Evolutionary conservation across 2,113 vertebrate genomes (phyloP).

Genomic region (Craseonycteris thonglongyai): DNA sequence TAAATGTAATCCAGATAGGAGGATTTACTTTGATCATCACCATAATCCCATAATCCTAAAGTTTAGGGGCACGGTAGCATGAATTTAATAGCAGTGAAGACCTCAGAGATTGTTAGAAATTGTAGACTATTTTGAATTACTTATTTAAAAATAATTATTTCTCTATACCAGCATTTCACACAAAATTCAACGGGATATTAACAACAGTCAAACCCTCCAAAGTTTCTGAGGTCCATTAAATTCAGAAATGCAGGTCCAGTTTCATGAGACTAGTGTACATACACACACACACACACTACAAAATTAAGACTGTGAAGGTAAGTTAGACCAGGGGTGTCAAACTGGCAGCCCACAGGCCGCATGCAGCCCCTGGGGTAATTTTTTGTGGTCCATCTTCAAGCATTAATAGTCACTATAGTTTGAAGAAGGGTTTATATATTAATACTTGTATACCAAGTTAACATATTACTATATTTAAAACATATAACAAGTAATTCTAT

Average conservation of each 20-base stretch:
- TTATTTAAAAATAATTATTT: slow-evolving; percentile 43
- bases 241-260: neutral
- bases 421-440: neutral
- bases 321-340: too few species aligned
- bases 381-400: neutral
- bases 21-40: neutral
- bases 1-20: slow-evolving; percentile 7
- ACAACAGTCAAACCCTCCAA: neutral
- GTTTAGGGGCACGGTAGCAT: neutral
- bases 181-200: neutral
- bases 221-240: neutral
- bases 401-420: neutral
- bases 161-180: neutral
- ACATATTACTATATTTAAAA: neutral
- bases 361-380: too few species aligned
- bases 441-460: neutral
- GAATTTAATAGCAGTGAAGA: neutral
- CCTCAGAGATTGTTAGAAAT: neutral
- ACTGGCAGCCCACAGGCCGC: too few species aligned
- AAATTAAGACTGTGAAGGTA: neutral
- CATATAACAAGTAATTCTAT: neutral
- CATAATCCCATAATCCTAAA: neutral
- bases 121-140: neutral
- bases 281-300: neutral
- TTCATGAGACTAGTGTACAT: neutral